Evolutionary conservation across 2,797 vertebrate species (phyloP).

Genomic region (Lutjanus argentimaculatus): DNA sequence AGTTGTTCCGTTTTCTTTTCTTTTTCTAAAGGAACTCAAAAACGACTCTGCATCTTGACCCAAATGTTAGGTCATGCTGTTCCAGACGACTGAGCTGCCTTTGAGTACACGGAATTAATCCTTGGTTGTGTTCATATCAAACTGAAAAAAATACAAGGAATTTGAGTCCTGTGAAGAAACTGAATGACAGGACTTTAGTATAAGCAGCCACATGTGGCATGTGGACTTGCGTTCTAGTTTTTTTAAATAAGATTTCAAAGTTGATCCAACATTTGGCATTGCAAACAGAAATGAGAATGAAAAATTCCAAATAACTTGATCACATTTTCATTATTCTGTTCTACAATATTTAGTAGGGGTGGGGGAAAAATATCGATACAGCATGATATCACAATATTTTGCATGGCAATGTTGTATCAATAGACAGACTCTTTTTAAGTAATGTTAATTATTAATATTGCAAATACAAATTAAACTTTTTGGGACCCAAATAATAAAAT

Average conservation of each 20-base stretch:
- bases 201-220: slow-evolving; percentile 19
- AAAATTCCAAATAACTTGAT: neutral
- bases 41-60: slow-evolving; percentile 44
- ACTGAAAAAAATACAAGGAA: slow-evolving; percentile 44
- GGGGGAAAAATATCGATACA: too few species aligned
- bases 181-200: slow-evolving; percentile 31
- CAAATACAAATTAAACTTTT: too few species aligned
- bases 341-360: neutral
- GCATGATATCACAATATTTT: too few species aligned
- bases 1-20: slow-evolving; percentile 25
- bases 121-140: slow-evolving; percentile 53
- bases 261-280: slow-evolving; percentile 8
- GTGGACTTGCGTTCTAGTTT: neutral
- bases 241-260: neutral
- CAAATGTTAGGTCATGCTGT: slow-evolving; percentile 61
- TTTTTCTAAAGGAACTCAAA: slow-evolving; percentile 34
- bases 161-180: slow-evolving; percentile 34
- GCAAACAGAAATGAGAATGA: slow-evolving; percentile 4
- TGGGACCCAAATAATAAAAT: too few species aligned
- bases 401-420: too few species aligned
- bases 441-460: too few species aligned
- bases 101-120: slow-evolving; percentile 62
- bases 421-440: too few species aligned
- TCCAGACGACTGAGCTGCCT: slow-evolving; percentile 56
- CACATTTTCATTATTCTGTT: slow-evolving; percentile 18